These are phyloP conservation scores for Sebastes trivittatus DNA, from an alignment of 2,797 vertebrate genomes.

Conservation along the genomic window DNA sequence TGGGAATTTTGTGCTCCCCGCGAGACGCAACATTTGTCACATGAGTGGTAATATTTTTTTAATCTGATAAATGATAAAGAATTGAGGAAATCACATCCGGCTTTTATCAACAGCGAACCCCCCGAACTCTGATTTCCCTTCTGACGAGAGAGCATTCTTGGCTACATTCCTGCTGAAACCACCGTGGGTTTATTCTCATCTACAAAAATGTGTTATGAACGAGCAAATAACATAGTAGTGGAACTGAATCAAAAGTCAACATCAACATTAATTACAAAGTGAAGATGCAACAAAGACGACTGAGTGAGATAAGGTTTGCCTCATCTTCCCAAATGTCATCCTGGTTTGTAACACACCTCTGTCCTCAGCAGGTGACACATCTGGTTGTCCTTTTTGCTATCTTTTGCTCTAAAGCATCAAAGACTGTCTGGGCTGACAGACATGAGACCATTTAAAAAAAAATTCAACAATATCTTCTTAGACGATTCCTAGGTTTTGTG, in stretches of 20 bases:
- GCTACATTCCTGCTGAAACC: neutral
- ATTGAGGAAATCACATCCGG: slow-evolving; percentile 30
- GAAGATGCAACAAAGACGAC: neutral
- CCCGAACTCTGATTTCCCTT: slow-evolving; percentile 17
- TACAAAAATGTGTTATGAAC: neutral
- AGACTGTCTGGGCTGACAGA: neutral
- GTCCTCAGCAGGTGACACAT: slow-evolving; percentile 7
- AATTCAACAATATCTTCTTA: neutral
- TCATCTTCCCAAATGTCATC: neutral
- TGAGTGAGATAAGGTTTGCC: slow-evolving; percentile 6
- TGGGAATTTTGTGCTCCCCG: slow-evolving; percentile 43
- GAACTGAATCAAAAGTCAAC: neutral
- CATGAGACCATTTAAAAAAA: neutral
- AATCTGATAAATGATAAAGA: neutral
- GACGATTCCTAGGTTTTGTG: slow-evolving; percentile 2
- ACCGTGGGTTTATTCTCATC: neutral
- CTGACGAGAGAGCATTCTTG: neutral
- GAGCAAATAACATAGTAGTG: neutral
- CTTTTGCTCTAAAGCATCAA: slow-evolving; percentile 19
- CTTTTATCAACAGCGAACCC: slow-evolving; percentile 7
- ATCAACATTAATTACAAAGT: neutral
- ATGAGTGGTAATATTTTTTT: slow-evolving; percentile 2
- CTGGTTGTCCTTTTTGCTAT: slow-evolving; percentile 17
- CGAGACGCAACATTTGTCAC: slow-evolving; percentile 3
- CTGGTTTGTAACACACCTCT: neutral